These are phyloP conservation scores for Volucella zonaria DNA, from an alignment of 2,888 invertebrate genomes.

Conservation along the genomic window DNA sequence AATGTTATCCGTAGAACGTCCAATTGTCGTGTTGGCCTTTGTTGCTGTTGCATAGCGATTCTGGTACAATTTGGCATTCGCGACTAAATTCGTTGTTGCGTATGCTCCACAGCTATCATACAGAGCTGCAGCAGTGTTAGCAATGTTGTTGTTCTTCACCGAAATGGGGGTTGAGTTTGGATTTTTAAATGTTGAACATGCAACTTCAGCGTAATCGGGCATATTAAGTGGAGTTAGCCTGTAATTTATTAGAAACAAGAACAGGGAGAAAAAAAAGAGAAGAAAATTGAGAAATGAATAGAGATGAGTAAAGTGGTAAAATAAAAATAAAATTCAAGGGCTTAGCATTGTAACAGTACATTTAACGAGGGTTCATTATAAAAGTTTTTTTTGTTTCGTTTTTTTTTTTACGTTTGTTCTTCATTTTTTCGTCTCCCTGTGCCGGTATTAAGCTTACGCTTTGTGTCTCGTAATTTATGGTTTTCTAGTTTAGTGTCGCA, in stretches of 20 bases:
- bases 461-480: conserved; percentile 41
- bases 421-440: background rate
- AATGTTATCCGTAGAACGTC: conserved; percentile 68
- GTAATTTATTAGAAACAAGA: conserved; percentile 64
- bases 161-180: conserved; percentile 75
- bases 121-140: conserved; percentile 76
- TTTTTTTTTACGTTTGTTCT: conserved; percentile 22
- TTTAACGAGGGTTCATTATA: conserved; percentile 60
- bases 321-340: background rate
- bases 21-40: conserved; percentile 61
- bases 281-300: conserved; percentile 36
- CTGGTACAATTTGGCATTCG: conserved; percentile 82
- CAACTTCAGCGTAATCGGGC: conserved; percentile 83
- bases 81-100: conserved; percentile 82
- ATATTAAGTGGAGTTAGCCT: conserved; percentile 83
- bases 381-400: conserved; percentile 42
- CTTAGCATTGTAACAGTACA: conserved; percentile 32
- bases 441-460: conserved; percentile 5
- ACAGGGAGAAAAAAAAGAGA: conserved; percentile 58
- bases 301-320: background rate
- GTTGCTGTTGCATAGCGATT: conserved; percentile 79
- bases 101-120: conserved; percentile 83
- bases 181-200: conserved; percentile 83
- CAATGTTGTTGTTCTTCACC: conserved; percentile 74
- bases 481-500: conserved; percentile 6